phyloP scores from a whole-genome alignment of 2,888 invertebrate genomes.

The Nycteola revayana region DNA sequence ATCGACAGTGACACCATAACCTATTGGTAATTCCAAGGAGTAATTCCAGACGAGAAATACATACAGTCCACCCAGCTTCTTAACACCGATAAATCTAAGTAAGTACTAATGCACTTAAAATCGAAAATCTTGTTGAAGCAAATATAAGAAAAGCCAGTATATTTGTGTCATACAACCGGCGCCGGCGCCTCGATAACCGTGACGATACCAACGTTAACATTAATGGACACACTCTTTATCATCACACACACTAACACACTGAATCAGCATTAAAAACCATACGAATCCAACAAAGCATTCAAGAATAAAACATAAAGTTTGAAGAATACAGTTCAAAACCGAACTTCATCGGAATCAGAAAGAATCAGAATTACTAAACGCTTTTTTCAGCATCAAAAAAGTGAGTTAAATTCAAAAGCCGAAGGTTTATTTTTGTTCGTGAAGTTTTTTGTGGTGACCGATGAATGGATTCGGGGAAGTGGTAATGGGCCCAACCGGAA shows the following conservation, averaged over 20 bases:
- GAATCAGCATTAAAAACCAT: conserved; percentile 46
- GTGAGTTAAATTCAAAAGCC: conserved; percentile 23
- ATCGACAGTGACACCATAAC: too few relatives aligned
- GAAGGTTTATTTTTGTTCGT: conserved; percentile 49
- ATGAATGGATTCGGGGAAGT: conserved; percentile 76
- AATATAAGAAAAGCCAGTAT: conserved; percentile 47
- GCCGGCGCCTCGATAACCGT: conserved; percentile 77
- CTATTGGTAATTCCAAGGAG: too few relatives aligned
- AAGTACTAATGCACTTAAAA: too few relatives aligned
- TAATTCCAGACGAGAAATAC: too few relatives aligned
- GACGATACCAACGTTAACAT: conserved; percentile 73
- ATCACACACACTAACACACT: conserved; percentile 41
- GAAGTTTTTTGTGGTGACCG: conserved; percentile 27
- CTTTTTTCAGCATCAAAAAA: conserved; percentile 4
- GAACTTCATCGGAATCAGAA: background rate
- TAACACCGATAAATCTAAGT: too few relatives aligned
- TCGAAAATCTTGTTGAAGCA: background rate
- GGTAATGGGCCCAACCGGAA: conserved; percentile 66
- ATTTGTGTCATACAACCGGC: conserved; percentile 58
- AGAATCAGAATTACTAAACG: conserved; percentile 1
- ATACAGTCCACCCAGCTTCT: too few relatives aligned
- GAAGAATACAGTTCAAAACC: conserved; percentile 24
- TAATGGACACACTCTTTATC: conserved; percentile 76
- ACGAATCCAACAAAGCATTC: conserved; percentile 40
- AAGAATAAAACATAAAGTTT: conserved; percentile 26